phyloP scores from a whole-genome alignment of 2,888 invertebrate species.

The Nasonovia ribisnigri region DNA sequence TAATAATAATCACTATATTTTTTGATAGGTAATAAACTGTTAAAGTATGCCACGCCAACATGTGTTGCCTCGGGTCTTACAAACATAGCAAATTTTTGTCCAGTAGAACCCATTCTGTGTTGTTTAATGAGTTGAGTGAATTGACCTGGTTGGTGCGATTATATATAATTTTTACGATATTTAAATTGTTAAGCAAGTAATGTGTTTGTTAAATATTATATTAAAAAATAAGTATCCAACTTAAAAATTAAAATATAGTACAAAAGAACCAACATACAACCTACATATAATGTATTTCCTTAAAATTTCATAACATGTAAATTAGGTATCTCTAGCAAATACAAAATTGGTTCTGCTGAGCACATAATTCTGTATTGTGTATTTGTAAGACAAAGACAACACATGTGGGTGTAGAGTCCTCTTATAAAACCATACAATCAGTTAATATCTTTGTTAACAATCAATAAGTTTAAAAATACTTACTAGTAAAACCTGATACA shows the following conservation, averaged over 20 bases:
- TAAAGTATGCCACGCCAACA: background rate
- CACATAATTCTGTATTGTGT: background rate
- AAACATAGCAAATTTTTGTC: background rate
- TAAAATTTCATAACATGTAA: background rate
- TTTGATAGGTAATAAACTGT: background rate
- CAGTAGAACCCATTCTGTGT: background rate
- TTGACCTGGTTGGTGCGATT: background rate
- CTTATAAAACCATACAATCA: background rate
- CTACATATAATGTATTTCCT: background rate
- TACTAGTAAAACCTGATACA: slow-evolving; percentile 67
- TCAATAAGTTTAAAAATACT: slow-evolving; percentile 56
- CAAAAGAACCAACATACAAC: background rate
- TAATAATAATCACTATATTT: background rate
- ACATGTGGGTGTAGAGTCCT: background rate
- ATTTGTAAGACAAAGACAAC: background rate
- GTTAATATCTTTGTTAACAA: background rate
- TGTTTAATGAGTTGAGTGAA: background rate
- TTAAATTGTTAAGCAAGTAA: background rate
- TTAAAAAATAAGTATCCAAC: background rate
- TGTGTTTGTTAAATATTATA: background rate
- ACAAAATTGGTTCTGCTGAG: background rate
- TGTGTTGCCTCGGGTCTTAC: background rate
- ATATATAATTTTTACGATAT: background rate
- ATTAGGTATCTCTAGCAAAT: background rate
- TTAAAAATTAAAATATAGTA: background rate